Evolutionary conservation across 2,888 invertebrate species (phyloP), one percentile per base, ranked within the genome.

Genomic region (Fissipunctia ypsillon): DNA sequence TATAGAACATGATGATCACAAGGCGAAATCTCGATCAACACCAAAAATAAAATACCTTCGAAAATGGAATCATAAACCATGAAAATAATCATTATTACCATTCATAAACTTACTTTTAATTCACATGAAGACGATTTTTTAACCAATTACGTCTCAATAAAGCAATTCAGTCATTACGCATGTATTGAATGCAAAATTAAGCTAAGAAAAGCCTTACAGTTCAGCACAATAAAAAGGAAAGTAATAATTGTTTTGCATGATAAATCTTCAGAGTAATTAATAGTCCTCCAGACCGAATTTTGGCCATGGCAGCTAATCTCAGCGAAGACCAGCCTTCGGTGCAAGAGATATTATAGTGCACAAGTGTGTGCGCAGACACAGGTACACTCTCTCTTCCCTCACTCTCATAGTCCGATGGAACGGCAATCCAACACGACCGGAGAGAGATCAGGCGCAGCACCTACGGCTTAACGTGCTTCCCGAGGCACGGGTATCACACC

Each of bases 111-210:
- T 56, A 31, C 22, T 5, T 25, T 6, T 2, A 45, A 52, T 9
- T n/a, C 4, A 38, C 25, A 38, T 28, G 3, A 12, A 50, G 10
- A 61, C 9, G 10, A 48, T 10, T 19, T 74, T 19, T 35, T 22
- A 22, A 43, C 7, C 9, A 45, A 10, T 31, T 19, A 59, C 19
- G 1, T 16, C 48, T 41, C 3, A 31, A 59, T 41, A 59, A 41
- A 50, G 16, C 10, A 73, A 48, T 72, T 48, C 5, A n/a, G 10
- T 57, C 3, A 56, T 5, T 45, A 72, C 12, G 9, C 71, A 41
- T 38, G n/a, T 28, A 38, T 38, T 50, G 16, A 67, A n/a, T 28
- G 4, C 38, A 38, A 41, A n/a, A 25, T 12, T 28, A 6, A 31
- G 22, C 5, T 14, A 25, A 14, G 1, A 35, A 35, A n/a, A 41